Base-by-base conservation (phyloP, 2,113 vertebrate genomes). In the Cervus canadensis region DNA sequence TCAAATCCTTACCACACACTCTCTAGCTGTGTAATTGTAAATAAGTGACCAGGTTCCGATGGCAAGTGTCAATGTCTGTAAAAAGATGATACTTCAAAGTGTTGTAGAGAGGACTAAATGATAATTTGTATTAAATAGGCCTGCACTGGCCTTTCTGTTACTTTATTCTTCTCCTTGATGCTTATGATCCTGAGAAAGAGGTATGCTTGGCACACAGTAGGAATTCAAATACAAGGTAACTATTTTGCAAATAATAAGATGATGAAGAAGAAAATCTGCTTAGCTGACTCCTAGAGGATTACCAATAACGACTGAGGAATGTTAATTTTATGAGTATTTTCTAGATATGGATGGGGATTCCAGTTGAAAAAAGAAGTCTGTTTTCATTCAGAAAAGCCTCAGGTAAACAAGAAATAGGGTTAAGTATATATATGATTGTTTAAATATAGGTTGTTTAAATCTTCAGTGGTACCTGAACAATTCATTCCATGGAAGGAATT, bases 341-440 rank as follows among this genome's bases (percentile, higher is more conserved):
- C 81, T 30, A 89, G 43, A 60, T 64, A 74, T 56, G 25, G 7
- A 64, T 57, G 25, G 33, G 26, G 40, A 95, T 79, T 6, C 11
- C 28, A 85, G 2, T 59, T 45, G 6, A 74, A 54, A 36, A 14
- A 30, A 16, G n/a, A 83, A 64, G 9, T 14, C 54, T 81, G 3
- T 59, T 96, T 97, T 86, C 59, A 62, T 91, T 92, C 40, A 78
- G 40, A 82, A 95, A 84, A 93, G 13, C 9, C 25, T 95, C 21
- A 87, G 64, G 11, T 36, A 67, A 97, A 91, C 3, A 97, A 97
- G 48, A 62, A 87, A 81, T 5, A 60, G 36, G 4, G 74, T 54
- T 48, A 88, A 90, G 78, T 84, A 91, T 21, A 88, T 74, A 85
- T 60, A 71, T 15, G n/a, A 40, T 52, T 50, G 13, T 62, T 88